phyloP scores from a whole-genome alignment of 2,888 invertebrate genomes.

The Agriopis leucophaearia region DNA sequence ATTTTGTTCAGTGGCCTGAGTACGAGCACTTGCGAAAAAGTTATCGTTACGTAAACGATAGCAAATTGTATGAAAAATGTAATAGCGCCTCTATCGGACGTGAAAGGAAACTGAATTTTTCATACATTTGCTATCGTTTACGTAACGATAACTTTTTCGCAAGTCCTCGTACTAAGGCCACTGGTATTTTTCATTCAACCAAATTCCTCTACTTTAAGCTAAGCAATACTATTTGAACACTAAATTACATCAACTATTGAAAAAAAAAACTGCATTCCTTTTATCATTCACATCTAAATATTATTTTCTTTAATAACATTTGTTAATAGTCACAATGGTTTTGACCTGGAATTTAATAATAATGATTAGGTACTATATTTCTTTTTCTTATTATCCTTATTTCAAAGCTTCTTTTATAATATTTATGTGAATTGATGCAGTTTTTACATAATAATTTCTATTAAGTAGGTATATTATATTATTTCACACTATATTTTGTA shows the following conservation, averaged over 20 bases:
- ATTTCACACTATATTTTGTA: constrained; percentile 6
- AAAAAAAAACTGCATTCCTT: neutral
- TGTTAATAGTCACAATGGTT: neutral
- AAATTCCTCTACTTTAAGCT: constrained; percentile 19
- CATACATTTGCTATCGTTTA: too few relatives aligned
- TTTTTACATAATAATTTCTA: constrained; percentile 10
- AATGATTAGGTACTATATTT: neutral
- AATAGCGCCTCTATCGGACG: too few relatives aligned
- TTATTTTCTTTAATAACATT: neutral
- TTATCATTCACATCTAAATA: neutral
- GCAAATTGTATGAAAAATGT: too few relatives aligned
- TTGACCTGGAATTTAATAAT: neutral
- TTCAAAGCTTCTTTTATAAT: neutral
- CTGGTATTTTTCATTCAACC: constrained; percentile 18
- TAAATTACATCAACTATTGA: neutral
- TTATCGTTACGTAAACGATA: too few relatives aligned
- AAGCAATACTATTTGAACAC: constrained; percentile 24
- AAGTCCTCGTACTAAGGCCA: too few relatives aligned
- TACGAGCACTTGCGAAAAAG: too few relatives aligned
- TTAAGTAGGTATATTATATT: constrained; percentile 12
- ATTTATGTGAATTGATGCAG: constrained; percentile 10
- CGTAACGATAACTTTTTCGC: too few relatives aligned
- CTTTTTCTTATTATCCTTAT: neutral
- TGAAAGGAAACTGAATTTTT: too few relatives aligned
- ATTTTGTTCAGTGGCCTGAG: too few relatives aligned